Conservation (phyloP, 2,888 invertebrate species). For the Drosophila neotestacea region DNA sequence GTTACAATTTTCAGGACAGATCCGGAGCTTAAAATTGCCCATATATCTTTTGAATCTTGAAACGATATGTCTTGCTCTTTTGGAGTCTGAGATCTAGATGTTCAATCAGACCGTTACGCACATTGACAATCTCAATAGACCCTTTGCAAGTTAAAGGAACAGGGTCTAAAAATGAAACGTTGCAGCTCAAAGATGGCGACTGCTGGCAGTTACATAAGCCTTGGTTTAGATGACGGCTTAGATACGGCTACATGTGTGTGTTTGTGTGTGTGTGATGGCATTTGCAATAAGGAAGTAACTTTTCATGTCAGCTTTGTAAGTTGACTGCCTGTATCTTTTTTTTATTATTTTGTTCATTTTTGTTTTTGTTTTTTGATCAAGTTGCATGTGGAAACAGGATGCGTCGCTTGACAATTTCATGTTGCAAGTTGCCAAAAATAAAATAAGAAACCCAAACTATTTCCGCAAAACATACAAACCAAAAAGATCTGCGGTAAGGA, state of each 20-base stretch:
- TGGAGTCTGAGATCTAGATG: no score
- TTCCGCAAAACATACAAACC: slow-evolving; percentile 46
- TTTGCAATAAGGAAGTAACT: slow-evolving; percentile 80
- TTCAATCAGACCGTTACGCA: no score
- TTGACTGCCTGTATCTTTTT: slow-evolving; percentile 31
- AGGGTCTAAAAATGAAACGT: slow-evolving; percentile 24
- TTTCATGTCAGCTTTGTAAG: slow-evolving; percentile 70
- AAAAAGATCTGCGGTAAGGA: not conserved
- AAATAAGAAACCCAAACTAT: slow-evolving; percentile 32
- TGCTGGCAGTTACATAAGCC: slow-evolving; percentile 76
- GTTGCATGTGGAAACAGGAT: slow-evolving; percentile 70
- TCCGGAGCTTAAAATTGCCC: no score
- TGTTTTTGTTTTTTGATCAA: slow-evolving; percentile 46
- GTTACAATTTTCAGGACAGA: no score
- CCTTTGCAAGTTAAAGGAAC: no score
- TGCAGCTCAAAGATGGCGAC: slow-evolving; percentile 65
- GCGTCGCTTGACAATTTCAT: slow-evolving; percentile 65
- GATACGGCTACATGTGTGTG: slow-evolving; percentile 33
- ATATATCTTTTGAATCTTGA: no score
- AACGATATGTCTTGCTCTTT: no score
- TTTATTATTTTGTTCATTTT: not conserved
- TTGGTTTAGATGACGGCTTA: slow-evolving; percentile 78
- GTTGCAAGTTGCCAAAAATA: slow-evolving; percentile 39
- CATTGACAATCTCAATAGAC: no score
- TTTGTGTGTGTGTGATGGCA: slow-evolving; percentile 33